These are phyloP conservation scores for Pyrgus malvae DNA, from an alignment of 2,888 invertebrate species.

Conservation along the genomic window DNA sequence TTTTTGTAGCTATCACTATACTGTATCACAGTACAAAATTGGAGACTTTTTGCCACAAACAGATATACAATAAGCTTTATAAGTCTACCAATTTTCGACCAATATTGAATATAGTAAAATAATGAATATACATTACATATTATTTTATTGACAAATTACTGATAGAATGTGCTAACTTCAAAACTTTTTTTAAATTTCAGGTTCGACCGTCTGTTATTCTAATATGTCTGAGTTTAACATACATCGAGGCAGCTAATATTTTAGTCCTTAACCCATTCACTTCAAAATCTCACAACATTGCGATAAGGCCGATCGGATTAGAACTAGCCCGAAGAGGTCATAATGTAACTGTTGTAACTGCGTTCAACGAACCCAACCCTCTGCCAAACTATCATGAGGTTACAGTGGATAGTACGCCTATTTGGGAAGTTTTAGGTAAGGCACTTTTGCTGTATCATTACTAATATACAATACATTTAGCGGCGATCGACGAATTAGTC, in stretches of 20 bases:
- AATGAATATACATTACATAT: too few species aligned
- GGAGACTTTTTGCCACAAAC: too few species aligned
- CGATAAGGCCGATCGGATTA: slow-evolving; percentile 60
- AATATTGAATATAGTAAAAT: too few species aligned
- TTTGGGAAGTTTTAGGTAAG: slow-evolving; percentile 65
- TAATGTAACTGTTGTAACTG: slow-evolving; percentile 72
- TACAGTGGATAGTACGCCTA: slow-evolving; percentile 52
- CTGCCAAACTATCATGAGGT: slow-evolving; percentile 62
- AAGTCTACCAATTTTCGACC: too few species aligned
- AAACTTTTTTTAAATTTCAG: too few species aligned
- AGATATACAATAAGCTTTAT: too few species aligned
- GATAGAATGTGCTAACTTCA: too few species aligned
- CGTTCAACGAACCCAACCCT: slow-evolving; percentile 50
- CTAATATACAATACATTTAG: neutral
- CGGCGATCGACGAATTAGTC: neutral
- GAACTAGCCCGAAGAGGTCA: slow-evolving; percentile 72
- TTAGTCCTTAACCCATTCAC: slow-evolving; percentile 69
- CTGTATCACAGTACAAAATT: too few species aligned
- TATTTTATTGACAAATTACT: too few species aligned
- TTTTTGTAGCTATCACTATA: too few species aligned
- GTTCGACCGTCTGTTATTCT: too few species aligned
- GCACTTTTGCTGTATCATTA: neutral
- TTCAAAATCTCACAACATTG: slow-evolving; percentile 67
- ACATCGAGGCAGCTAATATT: slow-evolving; percentile 53
- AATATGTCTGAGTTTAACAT: neutral